These are phyloP conservation scores for Rhinoraja longicauda DNA, from an alignment of 2,797 vertebrate species.

Conservation along the genomic window DNA sequence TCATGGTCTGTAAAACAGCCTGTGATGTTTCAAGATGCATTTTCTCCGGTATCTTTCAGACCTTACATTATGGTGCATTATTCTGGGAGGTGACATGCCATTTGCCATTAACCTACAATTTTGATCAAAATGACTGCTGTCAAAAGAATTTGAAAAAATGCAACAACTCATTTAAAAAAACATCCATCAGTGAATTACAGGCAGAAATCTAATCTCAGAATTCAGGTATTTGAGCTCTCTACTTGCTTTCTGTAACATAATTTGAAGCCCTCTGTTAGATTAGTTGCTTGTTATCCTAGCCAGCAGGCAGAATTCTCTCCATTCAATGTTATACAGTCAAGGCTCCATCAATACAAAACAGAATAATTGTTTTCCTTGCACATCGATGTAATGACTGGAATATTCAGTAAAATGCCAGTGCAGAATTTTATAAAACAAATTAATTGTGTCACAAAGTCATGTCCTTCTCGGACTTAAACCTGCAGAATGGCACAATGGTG, in stretches of 20 bases:
- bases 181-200: constrained; percentile 10
- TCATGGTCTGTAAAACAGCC: neutral
- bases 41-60: neutral
- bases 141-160: constrained; percentile 19
- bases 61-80: neutral
- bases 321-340: neutral
- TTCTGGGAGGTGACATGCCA: neutral
- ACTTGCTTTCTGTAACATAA: neutral
- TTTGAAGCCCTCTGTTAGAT: constrained; percentile 1
- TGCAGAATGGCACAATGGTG: neutral
- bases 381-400: neutral
- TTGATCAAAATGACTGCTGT: constrained; percentile 32
- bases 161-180: neutral
- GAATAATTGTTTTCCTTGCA: neutral
- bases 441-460: neutral
- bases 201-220: neutral
- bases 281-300: neutral
- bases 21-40: too few relatives aligned
- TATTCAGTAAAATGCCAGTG: neutral
- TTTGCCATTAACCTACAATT: neutral
- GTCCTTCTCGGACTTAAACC: neutral
- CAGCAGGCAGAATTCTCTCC: neutral
- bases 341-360: neutral
- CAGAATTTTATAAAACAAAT: neutral
- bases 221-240: neutral